Evolutionary conservation across 2,797 vertebrate genomes (phyloP), one percentile per base, ranked within the genome.

Genomic region (Thamnophis elegans): DNA sequence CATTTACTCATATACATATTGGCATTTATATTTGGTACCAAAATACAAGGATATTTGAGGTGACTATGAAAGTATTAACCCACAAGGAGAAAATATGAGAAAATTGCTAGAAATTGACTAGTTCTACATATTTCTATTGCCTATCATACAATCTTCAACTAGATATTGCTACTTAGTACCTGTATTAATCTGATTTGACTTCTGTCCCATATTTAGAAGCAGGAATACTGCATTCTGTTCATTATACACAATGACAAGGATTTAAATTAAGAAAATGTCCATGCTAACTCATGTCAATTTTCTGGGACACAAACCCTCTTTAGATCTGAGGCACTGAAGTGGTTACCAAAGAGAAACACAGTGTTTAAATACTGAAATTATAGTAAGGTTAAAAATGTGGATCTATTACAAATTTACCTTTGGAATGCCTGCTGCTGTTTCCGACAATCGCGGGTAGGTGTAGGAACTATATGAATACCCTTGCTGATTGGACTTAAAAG

Each of bases 381-480:
- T 12, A 59, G 78, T 90, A 89, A 88, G 2, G 53, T 47, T 0
- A n/a, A 47, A 86, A 95, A 91, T 8, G 1, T 18, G 0, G 4
- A 56, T 28, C 89, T 92, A 36, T 36, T 36, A 89, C 10, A 90
- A 58, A 8, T 0, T 98, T 98, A 99, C 99, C 99, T 99, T 99
- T 96, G 98, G 96, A 94, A 99, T 89, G 95, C 98, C 98, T 95
- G 98, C 98, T 28, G 98, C 97, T 0, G 97, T 98, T 98, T 99
- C 99, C 0, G 99, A 99, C 95, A 99, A 97, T 93, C 99, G 98
- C 26, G 99, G 99, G 96, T 99, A 99, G 92, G 99, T 99, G 97
- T 99, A 99, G 91, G 99, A 99, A 97, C 98, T 99, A 98, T 99
- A 99, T 0, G 98, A 97, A 92, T 99, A 98, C 91, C 98, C 98